Conservation (phyloP, 1,140 invertebrate species). For the Zaprionus davidi region DNA sequence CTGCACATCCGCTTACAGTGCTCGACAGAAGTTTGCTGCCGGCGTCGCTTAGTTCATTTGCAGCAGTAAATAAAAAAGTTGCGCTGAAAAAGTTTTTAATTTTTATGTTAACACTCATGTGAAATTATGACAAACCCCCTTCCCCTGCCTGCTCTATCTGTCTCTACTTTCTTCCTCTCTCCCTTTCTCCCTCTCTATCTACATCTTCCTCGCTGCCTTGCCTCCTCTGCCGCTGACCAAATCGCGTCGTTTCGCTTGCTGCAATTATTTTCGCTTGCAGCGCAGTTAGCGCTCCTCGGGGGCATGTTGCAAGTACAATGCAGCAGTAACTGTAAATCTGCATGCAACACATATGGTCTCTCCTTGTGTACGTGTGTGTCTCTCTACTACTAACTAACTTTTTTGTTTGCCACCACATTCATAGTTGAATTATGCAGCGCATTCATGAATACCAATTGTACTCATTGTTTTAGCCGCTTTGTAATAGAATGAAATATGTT, state of each 20-base stretch:
- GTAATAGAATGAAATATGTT: neutral
- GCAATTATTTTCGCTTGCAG: constrained; percentile 21
- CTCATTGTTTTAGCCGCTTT: neutral
- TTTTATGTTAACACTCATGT: constrained; percentile 58
- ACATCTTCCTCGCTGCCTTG: neutral
- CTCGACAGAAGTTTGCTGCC: constrained; percentile 35
- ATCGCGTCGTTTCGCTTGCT: constrained; percentile 5
- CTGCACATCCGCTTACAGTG: constrained; percentile 31
- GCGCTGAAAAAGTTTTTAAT: constrained; percentile 61
- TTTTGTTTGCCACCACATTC: constrained; percentile 19
- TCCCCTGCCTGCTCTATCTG: neutral
- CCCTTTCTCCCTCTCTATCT: neutral
- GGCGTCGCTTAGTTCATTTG: constrained; percentile 41
- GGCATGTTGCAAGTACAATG: constrained; percentile 20
- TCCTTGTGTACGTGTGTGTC: neutral
- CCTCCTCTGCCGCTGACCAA: constrained; percentile 3
- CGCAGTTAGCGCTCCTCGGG: constrained; percentile 17
- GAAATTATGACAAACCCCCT: constrained; percentile 55
- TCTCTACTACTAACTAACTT: neutral
- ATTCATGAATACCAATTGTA: neutral
- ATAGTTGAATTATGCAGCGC: constrained; percentile 21
- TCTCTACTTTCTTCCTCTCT: neutral
- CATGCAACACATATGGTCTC: neutral
- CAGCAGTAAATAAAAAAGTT: constrained; percentile 52
- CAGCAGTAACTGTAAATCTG: constrained; percentile 1